Conservation (phyloP, 1,140 invertebrate genomes). For the Pseudoatta argentina region DNA sequence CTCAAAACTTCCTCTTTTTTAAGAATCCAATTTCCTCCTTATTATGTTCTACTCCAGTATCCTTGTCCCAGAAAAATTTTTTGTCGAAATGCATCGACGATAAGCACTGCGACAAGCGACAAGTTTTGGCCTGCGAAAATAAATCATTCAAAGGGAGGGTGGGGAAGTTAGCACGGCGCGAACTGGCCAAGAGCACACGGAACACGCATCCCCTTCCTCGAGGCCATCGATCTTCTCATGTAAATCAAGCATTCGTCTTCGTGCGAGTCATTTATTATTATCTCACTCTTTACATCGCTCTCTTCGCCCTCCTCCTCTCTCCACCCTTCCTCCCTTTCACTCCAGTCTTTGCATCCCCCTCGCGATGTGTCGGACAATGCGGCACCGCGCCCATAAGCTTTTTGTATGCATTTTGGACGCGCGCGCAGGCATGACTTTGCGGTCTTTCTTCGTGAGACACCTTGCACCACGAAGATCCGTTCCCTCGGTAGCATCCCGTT, state of each 20-base stretch:
- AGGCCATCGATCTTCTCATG: conserved; percentile 70
- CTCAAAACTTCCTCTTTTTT: neutral
- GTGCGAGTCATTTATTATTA: conserved; percentile 71
- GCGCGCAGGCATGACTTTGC: conserved; percentile 60
- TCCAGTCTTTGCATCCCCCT: conserved; percentile 45
- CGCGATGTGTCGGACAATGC: conserved; percentile 44
- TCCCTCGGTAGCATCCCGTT: conserved; percentile 49
- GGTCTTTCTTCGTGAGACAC: conserved; percentile 63
- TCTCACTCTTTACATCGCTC: conserved; percentile 56
- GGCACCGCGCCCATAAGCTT: conserved; percentile 64
- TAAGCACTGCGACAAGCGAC: neutral
- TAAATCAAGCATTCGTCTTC: conserved; percentile 68
- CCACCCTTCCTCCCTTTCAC: neutral
- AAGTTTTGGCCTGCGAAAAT: conserved; percentile 7
- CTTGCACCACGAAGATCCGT: conserved; percentile 55
- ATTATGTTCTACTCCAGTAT: neutral
- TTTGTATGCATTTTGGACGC: conserved; percentile 58
- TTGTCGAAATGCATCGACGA: neutral
- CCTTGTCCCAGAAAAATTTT: neutral
- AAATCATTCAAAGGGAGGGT: conserved; percentile 56
- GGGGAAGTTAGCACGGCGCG: neutral
- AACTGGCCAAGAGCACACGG: conserved; percentile 43
- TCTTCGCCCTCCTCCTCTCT: conserved; percentile 43
- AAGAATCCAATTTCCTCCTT: neutral
- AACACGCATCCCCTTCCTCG: conserved; percentile 46